Evolutionary conservation across 2,113 vertebrate species (phyloP).

Genomic region (Planiliza haematocheilus): DNA sequence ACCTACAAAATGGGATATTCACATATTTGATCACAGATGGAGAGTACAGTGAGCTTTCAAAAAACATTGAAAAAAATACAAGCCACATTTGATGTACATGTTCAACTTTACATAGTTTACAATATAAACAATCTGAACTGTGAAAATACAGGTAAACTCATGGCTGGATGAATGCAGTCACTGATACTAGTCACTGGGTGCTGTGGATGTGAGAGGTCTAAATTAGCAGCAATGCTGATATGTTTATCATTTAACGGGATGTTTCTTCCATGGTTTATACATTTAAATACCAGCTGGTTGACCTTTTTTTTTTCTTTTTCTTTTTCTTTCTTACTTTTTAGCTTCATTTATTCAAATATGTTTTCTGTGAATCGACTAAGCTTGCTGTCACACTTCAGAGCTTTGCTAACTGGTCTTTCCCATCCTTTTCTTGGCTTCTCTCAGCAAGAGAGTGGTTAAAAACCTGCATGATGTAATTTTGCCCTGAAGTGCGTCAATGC

Average conservation of each 20-base stretch:
- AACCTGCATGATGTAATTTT: constrained; percentile 52
- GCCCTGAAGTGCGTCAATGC: constrained; percentile 29
- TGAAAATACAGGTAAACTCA: constrained; percentile 57
- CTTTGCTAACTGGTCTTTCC: constrained; percentile 34
- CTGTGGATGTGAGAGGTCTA: constrained; percentile 1
- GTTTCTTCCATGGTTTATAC: constrained; percentile 6
- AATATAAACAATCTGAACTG: constrained; percentile 70
- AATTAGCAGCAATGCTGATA: constrained; percentile 1
- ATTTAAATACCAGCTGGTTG: constrained; percentile 13
- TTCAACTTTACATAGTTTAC: constrained; percentile 71
- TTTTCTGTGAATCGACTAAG: constrained; percentile 3
- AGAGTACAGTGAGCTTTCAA: background rate
- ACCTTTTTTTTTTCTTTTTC: too few species aligned
- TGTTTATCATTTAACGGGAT: constrained; percentile 7
- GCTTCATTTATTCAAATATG: constrained; percentile 9
- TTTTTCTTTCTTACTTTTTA: too few species aligned
- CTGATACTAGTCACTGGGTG: constrained; percentile 10
- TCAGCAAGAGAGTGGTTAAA: constrained; percentile 24
- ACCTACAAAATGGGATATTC: constrained; percentile 51
- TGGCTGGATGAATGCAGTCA: constrained; percentile 52
- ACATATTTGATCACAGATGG: constrained; percentile 36
- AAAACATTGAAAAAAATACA: constrained; percentile 35
- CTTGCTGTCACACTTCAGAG: constrained; percentile 44
- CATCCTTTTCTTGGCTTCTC: constrained; percentile 9
- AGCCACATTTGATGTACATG: constrained; percentile 45